Evolutionary conservation across 2,113 vertebrate species (phyloP).

Genomic region (Todiramphus chloris): DNA sequence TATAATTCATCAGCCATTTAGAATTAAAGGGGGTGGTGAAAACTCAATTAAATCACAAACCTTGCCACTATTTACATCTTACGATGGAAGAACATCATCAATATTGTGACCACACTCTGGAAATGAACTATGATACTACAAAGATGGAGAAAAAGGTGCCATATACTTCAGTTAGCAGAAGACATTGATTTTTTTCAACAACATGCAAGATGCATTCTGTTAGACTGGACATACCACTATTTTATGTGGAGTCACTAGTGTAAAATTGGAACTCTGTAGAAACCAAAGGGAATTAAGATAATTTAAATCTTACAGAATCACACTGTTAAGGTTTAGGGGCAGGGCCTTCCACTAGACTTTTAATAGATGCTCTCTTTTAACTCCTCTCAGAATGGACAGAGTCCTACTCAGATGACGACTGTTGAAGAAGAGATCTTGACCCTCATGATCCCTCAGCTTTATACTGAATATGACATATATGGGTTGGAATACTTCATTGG

Average conservation of each 20-base stretch:
- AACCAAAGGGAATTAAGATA: not conserved
- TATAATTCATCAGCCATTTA: not conserved
- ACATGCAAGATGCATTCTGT: not conserved
- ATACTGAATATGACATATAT: too few species aligned
- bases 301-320: not conserved
- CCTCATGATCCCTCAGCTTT: too few species aligned
- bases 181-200: not conserved
- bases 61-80: not conserved
- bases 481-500: too few species aligned
- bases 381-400: too few species aligned
- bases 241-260: not conserved
- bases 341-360: too few species aligned
- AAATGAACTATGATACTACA: not conserved
- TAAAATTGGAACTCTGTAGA: not conserved
- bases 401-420: too few species aligned
- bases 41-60: not conserved
- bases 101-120: not conserved
- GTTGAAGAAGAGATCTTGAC: too few species aligned
- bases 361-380: too few species aligned
- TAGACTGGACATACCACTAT: not conserved
- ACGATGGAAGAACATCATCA: not conserved
- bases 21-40: not conserved
- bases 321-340: too few species aligned
- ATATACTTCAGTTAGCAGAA: not conserved
- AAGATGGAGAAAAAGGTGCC: not conserved